Conservation (phyloP, 2,797 vertebrate genomes). For the Morus bassanus region DNA sequence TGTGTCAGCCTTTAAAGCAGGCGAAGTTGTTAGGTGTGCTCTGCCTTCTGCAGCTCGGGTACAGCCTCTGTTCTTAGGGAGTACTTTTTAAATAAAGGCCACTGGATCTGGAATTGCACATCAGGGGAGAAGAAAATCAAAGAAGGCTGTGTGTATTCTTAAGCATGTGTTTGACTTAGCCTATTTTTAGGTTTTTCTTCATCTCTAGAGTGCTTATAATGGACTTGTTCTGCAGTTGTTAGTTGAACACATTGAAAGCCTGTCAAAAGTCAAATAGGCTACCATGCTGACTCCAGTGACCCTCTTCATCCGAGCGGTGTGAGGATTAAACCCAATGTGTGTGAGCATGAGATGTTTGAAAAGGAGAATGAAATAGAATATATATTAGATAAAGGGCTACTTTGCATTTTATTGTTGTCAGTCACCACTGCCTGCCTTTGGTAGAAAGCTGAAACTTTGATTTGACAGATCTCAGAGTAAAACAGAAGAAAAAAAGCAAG, state of each 20-base stretch:
- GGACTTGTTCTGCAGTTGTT: not conserved
- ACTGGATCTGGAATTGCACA: not conserved
- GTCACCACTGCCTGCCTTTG: not conserved
- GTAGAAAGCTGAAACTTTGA: not conserved
- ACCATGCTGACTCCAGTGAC: not conserved
- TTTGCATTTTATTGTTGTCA: not conserved
- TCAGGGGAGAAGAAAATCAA: not conserved
- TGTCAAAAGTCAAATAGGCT: not conserved
- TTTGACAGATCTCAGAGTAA: not conserved
- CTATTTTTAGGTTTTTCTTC: not conserved
- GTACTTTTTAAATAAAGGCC: not conserved
- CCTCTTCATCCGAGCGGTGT: not conserved
- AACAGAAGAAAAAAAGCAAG: not conserved
- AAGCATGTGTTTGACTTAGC: not conserved
- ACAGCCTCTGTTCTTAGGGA: not conserved
- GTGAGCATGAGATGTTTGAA: not conserved
- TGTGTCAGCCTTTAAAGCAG: not conserved
- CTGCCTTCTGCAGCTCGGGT: not conserved
- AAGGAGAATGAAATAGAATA: not conserved
- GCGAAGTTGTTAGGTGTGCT: fast-evolving
- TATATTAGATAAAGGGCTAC: not conserved
- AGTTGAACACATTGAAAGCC: not conserved
- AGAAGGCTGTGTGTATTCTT: not conserved
- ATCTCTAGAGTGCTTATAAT: not conserved
- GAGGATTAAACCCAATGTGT: not conserved